These are phyloP conservation scores for Arvicanthis niloticus DNA, from an alignment of 2,113 vertebrate species.

Conservation along the genomic window DNA sequence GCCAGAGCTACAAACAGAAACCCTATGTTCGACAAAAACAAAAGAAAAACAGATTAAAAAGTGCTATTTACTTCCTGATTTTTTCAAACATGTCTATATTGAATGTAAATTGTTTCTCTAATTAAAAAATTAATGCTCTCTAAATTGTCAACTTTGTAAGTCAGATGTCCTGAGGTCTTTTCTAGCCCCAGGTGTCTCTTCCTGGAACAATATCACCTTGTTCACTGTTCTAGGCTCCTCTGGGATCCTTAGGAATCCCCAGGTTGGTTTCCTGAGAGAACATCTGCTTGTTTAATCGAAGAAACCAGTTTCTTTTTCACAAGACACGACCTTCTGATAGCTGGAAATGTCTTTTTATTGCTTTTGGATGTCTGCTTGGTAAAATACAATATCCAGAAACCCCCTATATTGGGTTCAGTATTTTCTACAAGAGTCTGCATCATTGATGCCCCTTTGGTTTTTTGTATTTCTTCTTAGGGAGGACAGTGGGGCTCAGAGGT, in stretches of 20 bases:
- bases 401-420: background rate
- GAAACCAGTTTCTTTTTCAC: background rate
- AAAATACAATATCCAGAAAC: background rate
- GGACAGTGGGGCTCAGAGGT: background rate
- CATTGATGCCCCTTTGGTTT: background rate
- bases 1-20: too few species aligned
- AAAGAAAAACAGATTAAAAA: background rate
- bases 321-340: background rate
- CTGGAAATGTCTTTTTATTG: background rate
- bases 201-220: too few species aligned
- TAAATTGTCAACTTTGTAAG: background rate
- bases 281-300: background rate
- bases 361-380: background rate
- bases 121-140: background rate
- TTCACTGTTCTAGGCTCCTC: background rate
- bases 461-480: background rate
- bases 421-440: background rate
- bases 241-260: background rate
- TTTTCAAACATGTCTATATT: background rate
- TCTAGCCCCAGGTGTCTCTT: background rate
- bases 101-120: background rate
- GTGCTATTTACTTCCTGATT: background rate
- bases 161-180: background rate
- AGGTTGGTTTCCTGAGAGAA: background rate
- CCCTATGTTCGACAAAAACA: background rate